Conservation (phyloP, 2,888 invertebrate species). For the Scaptomyza cyrtandrae region DNA sequence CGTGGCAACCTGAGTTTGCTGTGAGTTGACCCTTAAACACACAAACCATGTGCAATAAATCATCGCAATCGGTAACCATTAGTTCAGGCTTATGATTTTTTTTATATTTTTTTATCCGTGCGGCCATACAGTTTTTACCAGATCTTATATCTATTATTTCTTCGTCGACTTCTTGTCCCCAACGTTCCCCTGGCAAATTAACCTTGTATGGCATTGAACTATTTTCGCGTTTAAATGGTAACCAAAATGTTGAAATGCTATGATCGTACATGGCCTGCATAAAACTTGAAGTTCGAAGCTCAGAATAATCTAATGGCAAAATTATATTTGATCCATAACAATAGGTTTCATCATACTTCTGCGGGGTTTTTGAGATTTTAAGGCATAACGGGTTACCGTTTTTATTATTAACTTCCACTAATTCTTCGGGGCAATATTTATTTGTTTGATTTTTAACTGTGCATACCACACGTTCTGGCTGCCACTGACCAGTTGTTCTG, state of each 20-base stretch:
- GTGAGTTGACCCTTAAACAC: constrained; percentile 59
- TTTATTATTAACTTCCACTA: constrained; percentile 56
- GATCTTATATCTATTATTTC: constrained; percentile 51
- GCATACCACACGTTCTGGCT: constrained; percentile 48
- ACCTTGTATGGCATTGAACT: constrained; percentile 73
- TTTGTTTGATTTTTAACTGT: constrained; percentile 26
- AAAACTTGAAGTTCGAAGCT: constrained; percentile 3
- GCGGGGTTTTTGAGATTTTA: constrained; percentile 72
- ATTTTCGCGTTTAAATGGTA: constrained; percentile 85
- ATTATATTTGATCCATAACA: constrained; percentile 76
- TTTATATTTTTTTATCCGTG: not conserved
- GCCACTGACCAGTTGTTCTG: constrained; percentile 55
- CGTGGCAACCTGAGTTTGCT: constrained; percentile 66
- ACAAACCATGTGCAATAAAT: constrained; percentile 77
- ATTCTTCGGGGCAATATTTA: constrained; percentile 73
- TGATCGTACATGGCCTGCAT: constrained; percentile 36
- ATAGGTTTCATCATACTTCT: constrained; percentile 65
- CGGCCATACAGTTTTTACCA: constrained; percentile 69
- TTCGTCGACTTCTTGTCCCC: constrained; percentile 69
- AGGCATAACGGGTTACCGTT: constrained; percentile 71
- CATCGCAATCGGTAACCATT: constrained; percentile 36
- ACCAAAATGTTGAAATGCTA: constrained; percentile 84
- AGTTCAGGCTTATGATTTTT: not conserved
- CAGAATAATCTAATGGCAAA: constrained; percentile 35
- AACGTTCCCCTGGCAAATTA: constrained; percentile 85